Percentiles rank a stretch among this genome's conserved stretches.
These are phyloP conservation scores for Drosophila ananassae DNA, from an alignment of 1,140 invertebrate genomes.

Conservation along the genomic window DNA sequence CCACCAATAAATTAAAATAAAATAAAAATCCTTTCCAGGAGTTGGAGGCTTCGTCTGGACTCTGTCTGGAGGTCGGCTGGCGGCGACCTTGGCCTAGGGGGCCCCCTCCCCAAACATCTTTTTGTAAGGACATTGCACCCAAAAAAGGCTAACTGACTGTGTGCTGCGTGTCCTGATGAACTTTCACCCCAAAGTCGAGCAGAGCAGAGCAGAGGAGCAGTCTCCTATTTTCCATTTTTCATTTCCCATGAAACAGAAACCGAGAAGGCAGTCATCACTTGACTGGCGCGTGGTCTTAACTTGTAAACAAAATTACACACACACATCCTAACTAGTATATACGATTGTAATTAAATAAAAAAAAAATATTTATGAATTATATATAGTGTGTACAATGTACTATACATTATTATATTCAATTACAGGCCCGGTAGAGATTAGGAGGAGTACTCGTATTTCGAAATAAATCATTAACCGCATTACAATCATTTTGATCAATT, in stretches of 20 bases:
- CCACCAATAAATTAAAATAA: neutral
- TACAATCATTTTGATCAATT: conserved; percentile 42
- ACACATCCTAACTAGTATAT: conserved; percentile 1
- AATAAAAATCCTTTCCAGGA: neutral
- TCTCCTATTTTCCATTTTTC: conserved; percentile 19
- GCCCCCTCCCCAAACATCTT: no score
- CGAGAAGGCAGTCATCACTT: conserved; percentile 38
- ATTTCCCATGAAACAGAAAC: conserved; percentile 15
- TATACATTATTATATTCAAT: neutral
- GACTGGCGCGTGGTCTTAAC: conserved; percentile 31
- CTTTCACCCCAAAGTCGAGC: conserved; percentile 17
- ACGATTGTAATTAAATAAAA: neutral
- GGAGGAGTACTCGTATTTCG: conserved; percentile 17
- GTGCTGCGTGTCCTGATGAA: conserved; percentile 25
- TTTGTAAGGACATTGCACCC: conserved; percentile 25
- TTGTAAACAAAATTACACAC: conserved; percentile 42
- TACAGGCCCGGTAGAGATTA: conserved; percentile 16
- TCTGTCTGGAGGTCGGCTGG: conserved; percentile 34
- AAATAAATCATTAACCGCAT: conserved; percentile 48
- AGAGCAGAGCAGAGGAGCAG: neutral
- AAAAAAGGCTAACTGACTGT: neutral
- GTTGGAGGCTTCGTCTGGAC: conserved; percentile 35
- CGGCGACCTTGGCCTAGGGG: conserved; percentile 21
- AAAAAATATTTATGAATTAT: neutral
- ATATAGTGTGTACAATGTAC: neutral